Percentiles rank a stretch among this genome's conserved stretches.
These are phyloP conservation scores for Agrenia bidenticulata DNA, from an alignment of 2,888 invertebrate species.

Conservation along the genomic window DNA sequence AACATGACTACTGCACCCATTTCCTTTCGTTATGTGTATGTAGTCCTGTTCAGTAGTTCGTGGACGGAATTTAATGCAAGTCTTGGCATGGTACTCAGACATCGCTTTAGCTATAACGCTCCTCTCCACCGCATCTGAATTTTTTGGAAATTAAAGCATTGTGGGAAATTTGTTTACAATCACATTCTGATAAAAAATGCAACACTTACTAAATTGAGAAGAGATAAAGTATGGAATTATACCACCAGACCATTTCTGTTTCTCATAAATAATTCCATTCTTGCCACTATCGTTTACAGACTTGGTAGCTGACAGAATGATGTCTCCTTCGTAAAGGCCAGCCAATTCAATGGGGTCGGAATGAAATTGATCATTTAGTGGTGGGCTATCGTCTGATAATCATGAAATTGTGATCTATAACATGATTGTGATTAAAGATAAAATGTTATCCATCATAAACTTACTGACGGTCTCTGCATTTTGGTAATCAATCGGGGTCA, in stretches of 20 bases:
- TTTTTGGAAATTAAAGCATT: background rate
- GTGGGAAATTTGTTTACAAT: background rate
- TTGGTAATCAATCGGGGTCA: constrained; percentile 54
- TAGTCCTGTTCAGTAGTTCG: constrained; percentile 54
- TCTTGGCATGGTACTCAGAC: constrained; percentile 57
- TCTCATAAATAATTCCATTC: constrained; percentile 53
- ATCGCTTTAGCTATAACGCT: constrained; percentile 58
- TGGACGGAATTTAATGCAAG: constrained; percentile 55
- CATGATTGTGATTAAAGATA: background rate
- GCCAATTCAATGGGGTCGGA: constrained; percentile 50
- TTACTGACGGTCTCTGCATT: constrained; percentile 50
- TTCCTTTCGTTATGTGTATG: constrained; percentile 54
- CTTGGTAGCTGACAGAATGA: constrained; percentile 30
- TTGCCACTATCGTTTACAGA: constrained; percentile 22
- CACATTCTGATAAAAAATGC: background rate
- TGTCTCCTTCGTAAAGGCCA: constrained; percentile 51
- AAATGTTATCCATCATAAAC: background rate
- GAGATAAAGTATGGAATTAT: constrained; percentile 55
- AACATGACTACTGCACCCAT: constrained; percentile 60
- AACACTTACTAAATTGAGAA: constrained; percentile 52
- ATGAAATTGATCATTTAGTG: constrained; percentile 26
- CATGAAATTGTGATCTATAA: background rate
- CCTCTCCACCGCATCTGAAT: constrained; percentile 49
- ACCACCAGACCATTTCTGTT: constrained; percentile 53
- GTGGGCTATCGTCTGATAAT: constrained; percentile 36